Base-by-base conservation (phyloP, 2,888 invertebrate genomes). In the Cheiracanthium punctorium region DNA sequence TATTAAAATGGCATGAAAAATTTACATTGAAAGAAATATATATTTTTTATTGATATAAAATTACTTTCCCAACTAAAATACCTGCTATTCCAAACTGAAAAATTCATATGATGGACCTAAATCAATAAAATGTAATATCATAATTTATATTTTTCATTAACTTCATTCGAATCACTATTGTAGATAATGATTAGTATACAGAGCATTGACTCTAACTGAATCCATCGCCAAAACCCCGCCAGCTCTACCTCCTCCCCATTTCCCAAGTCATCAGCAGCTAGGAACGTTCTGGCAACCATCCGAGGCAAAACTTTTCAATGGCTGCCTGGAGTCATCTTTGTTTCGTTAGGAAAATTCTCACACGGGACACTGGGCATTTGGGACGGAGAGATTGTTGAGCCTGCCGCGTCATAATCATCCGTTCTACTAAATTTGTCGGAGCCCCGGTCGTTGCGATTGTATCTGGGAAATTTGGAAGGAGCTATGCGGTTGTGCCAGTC, bases 281-380 rank as follows among this genome's bases (percentile, higher is more conserved):
- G 75, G 28, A 37, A 64, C 14, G 10, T 24, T 28, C 41, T 20
- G 58, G 79, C 77, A 84, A 79, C 82, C 67, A 58, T 7, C 73
- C 30, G 41, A 28, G 48, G 73, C 72, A 67, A 76, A 79, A 84
- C 65, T 82, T 82, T 76, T 82, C 79, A 79, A 84, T 84, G 84
- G 84, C 79, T 77, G 84, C 84, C 84, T 30, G 33, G 84, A 84
- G 84, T 84, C 77, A 79, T 84, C 84, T 79, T 84, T 84, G 84
- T 84, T 84, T 84, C 84, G 84, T 79, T 84, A 84, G 48, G 84
- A 77, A 84, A 84, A 84, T 79, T 84, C 82, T 48, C 79, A 79
- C 77, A 84, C 84, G 84, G 84, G 84, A 84, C 84, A 84, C 77
- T 84, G 52, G 79, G 84, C 84, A 84, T 79, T 69, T 72, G 84